Evolutionary conservation across 2,113 vertebrate genomes (phyloP).

Genomic region (Rhinolophus sinicus): DNA sequence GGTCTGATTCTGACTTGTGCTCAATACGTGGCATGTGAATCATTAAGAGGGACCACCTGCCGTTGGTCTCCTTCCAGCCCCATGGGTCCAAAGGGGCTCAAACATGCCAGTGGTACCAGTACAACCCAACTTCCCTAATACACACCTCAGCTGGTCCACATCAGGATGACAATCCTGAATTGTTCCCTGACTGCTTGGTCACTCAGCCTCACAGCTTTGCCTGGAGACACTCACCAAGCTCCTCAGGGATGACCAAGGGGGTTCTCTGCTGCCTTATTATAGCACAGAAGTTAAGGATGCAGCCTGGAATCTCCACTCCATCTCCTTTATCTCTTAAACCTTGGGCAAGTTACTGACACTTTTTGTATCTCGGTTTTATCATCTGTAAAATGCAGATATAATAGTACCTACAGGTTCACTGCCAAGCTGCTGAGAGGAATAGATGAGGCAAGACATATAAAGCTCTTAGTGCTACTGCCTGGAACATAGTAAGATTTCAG

Average conservation of each 20-base stretch:
- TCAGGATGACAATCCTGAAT: background rate
- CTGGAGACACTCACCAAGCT: background rate
- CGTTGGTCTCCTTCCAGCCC: background rate
- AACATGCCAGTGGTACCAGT: rapidly evolving
- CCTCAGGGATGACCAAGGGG: background rate
- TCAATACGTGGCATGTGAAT: background rate
- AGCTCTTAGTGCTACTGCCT: background rate
- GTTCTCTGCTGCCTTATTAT: background rate
- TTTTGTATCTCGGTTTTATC: conserved; percentile 34
- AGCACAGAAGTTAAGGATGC: background rate
- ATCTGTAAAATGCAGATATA: conserved; percentile 41
- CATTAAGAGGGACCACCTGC: background rate
- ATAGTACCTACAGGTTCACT: background rate
- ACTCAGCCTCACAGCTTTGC: background rate
- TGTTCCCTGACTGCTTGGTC: no score
- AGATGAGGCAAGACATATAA: background rate
- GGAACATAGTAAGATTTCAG: background rate
- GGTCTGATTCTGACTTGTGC: background rate
- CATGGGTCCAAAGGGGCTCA: background rate
- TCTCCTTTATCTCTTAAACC: background rate
- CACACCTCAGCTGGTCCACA: background rate
- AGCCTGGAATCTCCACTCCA: background rate
- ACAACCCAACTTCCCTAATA: background rate
- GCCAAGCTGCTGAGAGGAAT: background rate
- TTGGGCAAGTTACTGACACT: background rate